Base-by-base conservation (phyloP, 2,888 invertebrate genomes). In the Polia nebulosa region DNA sequence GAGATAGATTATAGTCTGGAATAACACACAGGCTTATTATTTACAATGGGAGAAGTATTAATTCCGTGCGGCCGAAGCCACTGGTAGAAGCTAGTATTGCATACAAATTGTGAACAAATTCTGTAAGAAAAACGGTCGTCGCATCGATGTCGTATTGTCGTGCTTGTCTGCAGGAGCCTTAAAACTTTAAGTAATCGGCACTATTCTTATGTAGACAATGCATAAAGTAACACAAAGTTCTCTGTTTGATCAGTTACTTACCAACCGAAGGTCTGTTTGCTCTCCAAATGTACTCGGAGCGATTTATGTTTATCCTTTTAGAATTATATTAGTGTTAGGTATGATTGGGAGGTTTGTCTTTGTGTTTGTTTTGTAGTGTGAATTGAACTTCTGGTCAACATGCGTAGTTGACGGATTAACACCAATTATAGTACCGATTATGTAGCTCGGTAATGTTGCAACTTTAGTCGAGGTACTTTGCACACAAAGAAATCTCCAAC, bases 201-300 rank as follows among this genome's bases (percentile, higher is more conserved):
- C 58, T 67, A 73, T 51, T 74, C 32, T 72, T 61, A 44, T 66
- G 62, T 81, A 74, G 52, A 77, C 64, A 59, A 68, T 65, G 57
- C 62, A 77, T 83, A 81, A 86, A 76, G 78, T 81, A 81, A 85
- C 76, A 82, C 81, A 84, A 85, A 86, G 83, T 81, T 72, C 60
- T 65, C 45, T 87, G 80, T 88, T 89, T 88, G 87, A 83, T 85
- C 78, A 82, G 67, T 69, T 83, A 83, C 82, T 84, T 84, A 80
- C 67, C 47, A 79, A 80, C 72, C 80, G 72, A 79, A 81, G 81
- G 83, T 82, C 62, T 79, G 80, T 76, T 74, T 79, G 62, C 78
- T 63, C 63, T 72, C 64, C 34, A 67, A 72, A 76, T 62, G 68
- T 75, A 76, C 66, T 76, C 76, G 73, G 85, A 87, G 81, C 82